Evolutionary conservation across 2,797 vertebrate genomes (phyloP).

Genomic region (Pampus argenteus): DNA sequence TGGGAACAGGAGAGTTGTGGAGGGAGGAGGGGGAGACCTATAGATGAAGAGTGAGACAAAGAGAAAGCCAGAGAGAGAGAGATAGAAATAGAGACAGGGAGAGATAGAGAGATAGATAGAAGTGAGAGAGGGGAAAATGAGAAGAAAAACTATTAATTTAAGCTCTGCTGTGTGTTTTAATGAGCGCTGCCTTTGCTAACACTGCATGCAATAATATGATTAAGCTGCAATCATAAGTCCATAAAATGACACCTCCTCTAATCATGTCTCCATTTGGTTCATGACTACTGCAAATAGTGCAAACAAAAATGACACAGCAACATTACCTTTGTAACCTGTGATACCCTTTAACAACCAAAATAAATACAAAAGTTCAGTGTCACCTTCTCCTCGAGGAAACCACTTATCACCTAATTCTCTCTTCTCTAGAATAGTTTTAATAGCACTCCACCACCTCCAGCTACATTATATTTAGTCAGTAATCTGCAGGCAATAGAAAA

Average conservation of each 20-base stretch:
- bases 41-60: not conserved
- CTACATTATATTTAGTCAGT: not conserved
- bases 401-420: not conserved
- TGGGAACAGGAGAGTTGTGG: constrained; percentile 31
- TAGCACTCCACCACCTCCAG: not conserved
- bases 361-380: not conserved
- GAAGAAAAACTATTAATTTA: not conserved
- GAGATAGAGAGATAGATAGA: constrained; percentile 11
- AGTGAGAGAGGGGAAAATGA: not conserved
- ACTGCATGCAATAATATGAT: not conserved
- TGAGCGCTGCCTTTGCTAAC: constrained; percentile 7
- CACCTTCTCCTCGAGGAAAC: not conserved
- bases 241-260: not conserved
- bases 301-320: constrained; percentile 2
- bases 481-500: not conserved
- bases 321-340: not conserved
- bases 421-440: not conserved
- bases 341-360: not conserved
- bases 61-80: constrained; percentile 13
- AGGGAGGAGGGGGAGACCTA: constrained; percentile 1
- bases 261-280: not conserved
- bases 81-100: constrained; percentile 29
- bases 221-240: not conserved
- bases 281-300: not conserved
- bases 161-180: not conserved